Conservation (phyloP, 2,113 vertebrate genomes). For the Carollia perspicillata region DNA sequence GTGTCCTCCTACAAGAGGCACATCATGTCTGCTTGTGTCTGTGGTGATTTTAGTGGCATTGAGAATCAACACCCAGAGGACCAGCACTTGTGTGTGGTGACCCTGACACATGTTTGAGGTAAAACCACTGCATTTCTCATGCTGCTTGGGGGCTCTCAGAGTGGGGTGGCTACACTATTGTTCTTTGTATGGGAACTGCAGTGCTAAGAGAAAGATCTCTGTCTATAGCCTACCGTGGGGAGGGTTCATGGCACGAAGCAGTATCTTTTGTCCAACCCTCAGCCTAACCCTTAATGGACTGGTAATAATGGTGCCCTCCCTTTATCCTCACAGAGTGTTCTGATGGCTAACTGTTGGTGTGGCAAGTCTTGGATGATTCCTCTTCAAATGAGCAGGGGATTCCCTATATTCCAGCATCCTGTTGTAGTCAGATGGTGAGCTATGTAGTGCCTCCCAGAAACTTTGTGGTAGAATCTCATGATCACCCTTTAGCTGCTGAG, state of each 20-base stretch:
- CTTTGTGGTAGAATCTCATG: neutral
- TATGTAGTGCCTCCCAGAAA: rapidly evolving
- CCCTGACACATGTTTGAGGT: neutral
- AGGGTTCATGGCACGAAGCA: rapidly evolving
- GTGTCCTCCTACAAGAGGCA: neutral
- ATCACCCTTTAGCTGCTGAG: too few relatives aligned
- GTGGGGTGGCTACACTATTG: too few relatives aligned
- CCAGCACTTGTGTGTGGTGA: too few relatives aligned
- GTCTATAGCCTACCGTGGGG: rapidly evolving
- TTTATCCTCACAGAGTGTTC: rapidly evolving
- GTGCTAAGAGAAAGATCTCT: neutral
- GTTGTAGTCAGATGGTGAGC: neutral
- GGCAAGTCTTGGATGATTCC: neutral
- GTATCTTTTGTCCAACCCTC: rapidly evolving
- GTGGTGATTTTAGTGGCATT: too few relatives aligned
- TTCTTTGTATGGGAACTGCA: neutral
- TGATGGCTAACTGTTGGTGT: too few relatives aligned
- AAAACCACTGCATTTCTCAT: neutral
- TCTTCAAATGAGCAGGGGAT: neutral
- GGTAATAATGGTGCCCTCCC: rapidly evolving
- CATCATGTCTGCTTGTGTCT: neutral
- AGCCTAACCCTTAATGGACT: neutral
- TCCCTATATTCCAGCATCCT: neutral
- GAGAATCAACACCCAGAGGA: neutral
- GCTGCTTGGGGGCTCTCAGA: neutral